A percentile compares a stretch with the other conserved stretches of the same genome.
phyloP scores from a whole-genome alignment of 2,797 vertebrate species.

The Scarus forsteni region DNA sequence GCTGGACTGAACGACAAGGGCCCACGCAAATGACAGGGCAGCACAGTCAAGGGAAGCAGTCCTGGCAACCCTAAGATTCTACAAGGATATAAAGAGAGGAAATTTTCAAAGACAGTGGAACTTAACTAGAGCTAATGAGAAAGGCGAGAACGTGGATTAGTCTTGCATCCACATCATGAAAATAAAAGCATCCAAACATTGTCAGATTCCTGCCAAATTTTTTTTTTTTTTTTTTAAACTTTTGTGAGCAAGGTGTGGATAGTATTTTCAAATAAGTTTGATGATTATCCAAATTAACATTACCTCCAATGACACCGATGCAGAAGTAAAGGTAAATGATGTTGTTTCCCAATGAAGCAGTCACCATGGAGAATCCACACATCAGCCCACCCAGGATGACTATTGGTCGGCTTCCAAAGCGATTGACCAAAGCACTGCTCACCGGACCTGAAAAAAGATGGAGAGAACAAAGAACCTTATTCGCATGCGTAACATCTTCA shows the following conservation, averaged over 20 bases:
- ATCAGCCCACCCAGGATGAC: slow-evolving; percentile 87
- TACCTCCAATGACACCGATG: slow-evolving; percentile 89
- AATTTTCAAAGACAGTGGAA: not conserved
- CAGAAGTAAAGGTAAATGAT: slow-evolving; percentile 88
- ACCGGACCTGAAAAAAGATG: slow-evolving; percentile 79
- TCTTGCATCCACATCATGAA: not conserved
- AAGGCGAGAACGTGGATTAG: slow-evolving; percentile 24
- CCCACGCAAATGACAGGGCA: slow-evolving; percentile 26
- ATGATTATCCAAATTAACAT: not conserved
- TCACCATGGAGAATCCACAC: slow-evolving; percentile 84
- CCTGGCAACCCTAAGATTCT: slow-evolving; percentile 43
- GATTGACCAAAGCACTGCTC: slow-evolving; percentile 86
- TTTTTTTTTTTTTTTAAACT: too few species aligned
- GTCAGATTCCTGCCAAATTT: too few species aligned
- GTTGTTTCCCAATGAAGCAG: slow-evolving; percentile 85
- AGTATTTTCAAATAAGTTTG: too few species aligned
- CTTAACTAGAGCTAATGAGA: slow-evolving; percentile 16
- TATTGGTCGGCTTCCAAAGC: slow-evolving; percentile 86
- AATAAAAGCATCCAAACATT: too few species aligned
- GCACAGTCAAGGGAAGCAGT: slow-evolving; percentile 28
- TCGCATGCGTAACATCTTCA: not conserved
- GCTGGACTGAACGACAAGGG: slow-evolving; percentile 51
- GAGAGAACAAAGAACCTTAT: slow-evolving; percentile 12
- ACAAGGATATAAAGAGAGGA: slow-evolving; percentile 33
- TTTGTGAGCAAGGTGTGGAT: too few species aligned